A percentile compares a stretch with the other conserved stretches of the same genome.
phyloP scores from a whole-genome alignment of 2,797 vertebrate species.

The Chanos chanos region DNA sequence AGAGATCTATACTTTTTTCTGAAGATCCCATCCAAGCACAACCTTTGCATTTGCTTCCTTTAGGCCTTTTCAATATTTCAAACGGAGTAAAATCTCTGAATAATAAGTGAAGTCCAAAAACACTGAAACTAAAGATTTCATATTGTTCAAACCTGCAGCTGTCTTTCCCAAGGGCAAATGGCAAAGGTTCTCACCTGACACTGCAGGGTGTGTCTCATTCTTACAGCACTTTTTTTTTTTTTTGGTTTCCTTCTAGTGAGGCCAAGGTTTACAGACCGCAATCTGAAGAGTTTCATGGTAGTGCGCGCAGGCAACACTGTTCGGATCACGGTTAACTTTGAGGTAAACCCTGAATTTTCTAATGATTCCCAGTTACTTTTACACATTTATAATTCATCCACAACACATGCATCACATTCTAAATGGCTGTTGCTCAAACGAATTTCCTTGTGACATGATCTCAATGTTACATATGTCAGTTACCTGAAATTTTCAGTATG shows the following conservation, averaged over 20 bases:
- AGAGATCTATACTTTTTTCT: too few relatives aligned
- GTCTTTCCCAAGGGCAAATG: background rate
- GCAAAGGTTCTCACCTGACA: background rate
- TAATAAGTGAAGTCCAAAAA: background rate
- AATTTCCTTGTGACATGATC: background rate
- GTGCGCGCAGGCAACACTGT: constrained; percentile 76
- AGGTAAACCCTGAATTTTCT: constrained; percentile 62
- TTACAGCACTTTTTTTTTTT: background rate
- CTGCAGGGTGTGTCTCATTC: background rate
- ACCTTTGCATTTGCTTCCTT: too few relatives aligned
- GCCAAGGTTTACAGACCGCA: constrained; percentile 74
- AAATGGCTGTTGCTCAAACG: background rate
- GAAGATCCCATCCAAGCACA: too few relatives aligned
- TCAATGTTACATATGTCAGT: background rate
- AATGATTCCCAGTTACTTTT: constrained; percentile 3
- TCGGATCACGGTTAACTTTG: constrained; percentile 75
- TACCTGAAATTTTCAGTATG: background rate
- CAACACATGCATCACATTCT: background rate
- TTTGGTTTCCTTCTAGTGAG: constrained; percentile 60
- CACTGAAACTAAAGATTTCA: background rate
- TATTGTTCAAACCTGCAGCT: background rate
- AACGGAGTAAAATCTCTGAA: background rate
- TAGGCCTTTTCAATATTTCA: too few relatives aligned
- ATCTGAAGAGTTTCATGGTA: constrained; percentile 69
- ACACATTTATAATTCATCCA: background rate